Evolutionary conservation across 1,140 invertebrate species (phyloP).

Genomic region (Forficula auricularia): DNA sequence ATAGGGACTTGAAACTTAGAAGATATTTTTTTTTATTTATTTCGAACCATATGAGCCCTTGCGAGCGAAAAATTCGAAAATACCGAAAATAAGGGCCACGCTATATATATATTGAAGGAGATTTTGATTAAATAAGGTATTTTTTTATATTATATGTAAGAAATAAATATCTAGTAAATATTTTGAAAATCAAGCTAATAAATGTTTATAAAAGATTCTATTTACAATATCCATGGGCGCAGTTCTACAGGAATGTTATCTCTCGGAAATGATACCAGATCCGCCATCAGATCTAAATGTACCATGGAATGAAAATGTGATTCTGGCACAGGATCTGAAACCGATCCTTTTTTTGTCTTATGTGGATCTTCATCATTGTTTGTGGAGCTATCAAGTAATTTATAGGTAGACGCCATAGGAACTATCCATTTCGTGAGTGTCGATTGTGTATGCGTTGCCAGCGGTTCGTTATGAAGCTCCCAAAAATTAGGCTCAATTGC

Average conservation of each 20-base stretch:
- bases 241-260: constrained; percentile 43
- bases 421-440: constrained; percentile 47
- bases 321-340: constrained; percentile 23
- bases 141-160: background rate
- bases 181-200: background rate
- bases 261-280: constrained; percentile 37
- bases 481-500: constrained; percentile 12
- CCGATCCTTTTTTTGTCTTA: constrained; percentile 11
- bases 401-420: constrained; percentile 56
- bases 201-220: background rate
- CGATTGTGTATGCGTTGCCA: constrained; percentile 34
- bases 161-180: background rate
- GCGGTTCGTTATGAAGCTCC: constrained; percentile 29
- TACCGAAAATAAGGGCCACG: no score
- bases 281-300: constrained; percentile 44
- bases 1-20: no score
- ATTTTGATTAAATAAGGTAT: no score
- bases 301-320: constrained; percentile 43
- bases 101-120: no score
- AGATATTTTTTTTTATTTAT: no score
- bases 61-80: no score
- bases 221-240: constrained; percentile 32
- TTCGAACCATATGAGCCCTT: no score
- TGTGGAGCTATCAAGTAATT: constrained; percentile 43
- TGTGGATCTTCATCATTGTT: constrained; percentile 12